These are phyloP conservation scores for Pegea sp. DNA, from an alignment of 23 tunicate genomes.

Conservation along the genomic window DNA sequence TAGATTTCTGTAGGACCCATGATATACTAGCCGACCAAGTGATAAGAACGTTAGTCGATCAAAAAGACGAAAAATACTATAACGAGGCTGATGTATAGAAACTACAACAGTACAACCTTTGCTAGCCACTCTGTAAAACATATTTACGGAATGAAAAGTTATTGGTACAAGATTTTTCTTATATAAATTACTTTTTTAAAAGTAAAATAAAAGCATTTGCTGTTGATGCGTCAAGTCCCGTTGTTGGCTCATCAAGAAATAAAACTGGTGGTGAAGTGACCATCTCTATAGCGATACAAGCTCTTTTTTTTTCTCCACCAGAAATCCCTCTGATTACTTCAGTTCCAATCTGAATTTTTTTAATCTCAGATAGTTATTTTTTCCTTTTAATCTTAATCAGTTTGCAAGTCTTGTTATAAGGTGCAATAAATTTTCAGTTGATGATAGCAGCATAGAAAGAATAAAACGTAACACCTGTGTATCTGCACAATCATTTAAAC, in stretches of 20 bases:
- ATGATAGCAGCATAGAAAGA: too few species aligned
- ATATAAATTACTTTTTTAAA: slow-evolving; percentile 52
- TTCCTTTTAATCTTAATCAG: too few species aligned
- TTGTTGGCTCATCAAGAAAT: slow-evolving; percentile 70
- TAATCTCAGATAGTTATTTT: too few species aligned
- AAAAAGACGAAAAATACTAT: slow-evolving; percentile 53
- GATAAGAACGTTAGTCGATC: slow-evolving; percentile 65
- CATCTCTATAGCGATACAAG: slow-evolving; percentile 66
- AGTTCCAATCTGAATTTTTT: slow-evolving; percentile 69
- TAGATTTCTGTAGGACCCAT: slow-evolving; percentile 33
- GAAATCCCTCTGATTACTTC: slow-evolving; percentile 68
- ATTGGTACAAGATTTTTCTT: too few species aligned
- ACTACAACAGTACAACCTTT: slow-evolving; percentile 45
- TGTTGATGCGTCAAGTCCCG: slow-evolving; percentile 75
- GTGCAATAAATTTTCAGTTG: too few species aligned
- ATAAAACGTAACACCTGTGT: too few species aligned
- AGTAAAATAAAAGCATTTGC: slow-evolving; percentile 70
- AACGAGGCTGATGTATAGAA: slow-evolving; percentile 83
- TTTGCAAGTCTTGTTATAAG: too few species aligned
- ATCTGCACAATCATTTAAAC: slow-evolving; percentile 68
- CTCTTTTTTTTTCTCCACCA: slow-evolving; percentile 84
- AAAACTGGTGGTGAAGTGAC: slow-evolving; percentile 65
- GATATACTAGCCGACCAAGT: slow-evolving; percentile 39
- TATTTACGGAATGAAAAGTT: too few species aligned
- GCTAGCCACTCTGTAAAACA: slow-evolving; percentile 44